A percentile compares a stretch with the other conserved stretches of the same genome.
Conservation (phyloP, 1,140 invertebrate genomes). For the Babylonia areolata region DNA sequence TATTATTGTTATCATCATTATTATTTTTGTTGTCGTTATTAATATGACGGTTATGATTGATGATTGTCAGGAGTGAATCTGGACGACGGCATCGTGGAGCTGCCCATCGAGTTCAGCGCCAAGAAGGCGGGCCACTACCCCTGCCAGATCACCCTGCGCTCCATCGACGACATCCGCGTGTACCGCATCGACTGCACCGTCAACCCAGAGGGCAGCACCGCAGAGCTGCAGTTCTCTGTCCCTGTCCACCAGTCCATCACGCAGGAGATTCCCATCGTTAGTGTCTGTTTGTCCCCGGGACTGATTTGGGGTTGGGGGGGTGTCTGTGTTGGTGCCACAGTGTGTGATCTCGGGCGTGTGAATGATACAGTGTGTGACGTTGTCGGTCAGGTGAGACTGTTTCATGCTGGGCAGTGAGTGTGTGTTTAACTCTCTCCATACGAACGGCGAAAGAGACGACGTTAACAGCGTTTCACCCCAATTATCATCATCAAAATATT, state of each 20-base stretch:
- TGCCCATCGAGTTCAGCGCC: constrained; percentile 70
- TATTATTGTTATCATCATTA: too few species aligned
- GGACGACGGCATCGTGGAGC: constrained; percentile 58
- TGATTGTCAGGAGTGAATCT: constrained; percentile 49
- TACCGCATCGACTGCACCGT: constrained; percentile 74
- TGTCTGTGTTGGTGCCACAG: neutral
- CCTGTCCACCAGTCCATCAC: constrained; percentile 72
- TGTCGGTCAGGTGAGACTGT: too few species aligned
- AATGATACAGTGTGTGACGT: too few species aligned
- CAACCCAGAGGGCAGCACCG: constrained; percentile 70
- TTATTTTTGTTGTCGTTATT: too few species aligned
- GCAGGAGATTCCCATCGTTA: constrained; percentile 75
- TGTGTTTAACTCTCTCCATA: too few species aligned
- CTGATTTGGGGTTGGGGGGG: neutral
- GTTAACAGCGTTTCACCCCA: too few species aligned
- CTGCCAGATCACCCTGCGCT: constrained; percentile 64
- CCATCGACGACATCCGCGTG: constrained; percentile 72
- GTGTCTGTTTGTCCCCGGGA: too few species aligned
- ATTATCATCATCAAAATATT: too few species aligned
- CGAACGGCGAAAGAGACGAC: too few species aligned
- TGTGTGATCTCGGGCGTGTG: neutral
- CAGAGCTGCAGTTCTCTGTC: constrained; percentile 70
- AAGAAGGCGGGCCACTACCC: constrained; percentile 71
- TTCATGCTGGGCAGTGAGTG: too few species aligned
- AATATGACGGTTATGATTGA: too few species aligned